These are phyloP conservation scores for Eurytoma californica DNA, from an alignment of 2,888 invertebrate species.

Conservation along the genomic window DNA sequence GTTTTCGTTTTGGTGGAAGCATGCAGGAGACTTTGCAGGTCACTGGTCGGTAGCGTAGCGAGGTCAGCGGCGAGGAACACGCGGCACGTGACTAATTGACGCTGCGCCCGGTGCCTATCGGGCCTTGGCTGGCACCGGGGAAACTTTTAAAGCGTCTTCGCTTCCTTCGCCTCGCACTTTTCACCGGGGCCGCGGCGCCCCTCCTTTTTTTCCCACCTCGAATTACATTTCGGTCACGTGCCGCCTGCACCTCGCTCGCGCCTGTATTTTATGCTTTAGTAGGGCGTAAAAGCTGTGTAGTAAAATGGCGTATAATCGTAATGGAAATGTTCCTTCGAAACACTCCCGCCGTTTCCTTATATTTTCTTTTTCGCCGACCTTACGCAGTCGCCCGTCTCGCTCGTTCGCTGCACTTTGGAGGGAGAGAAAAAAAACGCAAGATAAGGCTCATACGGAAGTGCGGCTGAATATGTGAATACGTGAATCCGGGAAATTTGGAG, in stretches of 20 bases:
- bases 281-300: slow-evolving; percentile 39
- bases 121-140: too few relatives aligned
- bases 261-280: slow-evolving; percentile 47
- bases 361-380: slow-evolving; percentile 5
- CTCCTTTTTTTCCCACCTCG: neutral
- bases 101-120: neutral
- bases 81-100: slow-evolving; percentile 40
- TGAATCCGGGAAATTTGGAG: neutral
- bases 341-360: slow-evolving; percentile 25
- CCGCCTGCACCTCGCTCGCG: slow-evolving; percentile 35
- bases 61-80: slow-evolving; percentile 36
- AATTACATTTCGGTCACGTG: slow-evolving; percentile 43
- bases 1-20: slow-evolving; percentile 38
- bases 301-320: slow-evolving; percentile 44
- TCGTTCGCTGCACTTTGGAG: neutral
- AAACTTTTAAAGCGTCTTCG: slow-evolving; percentile 7
- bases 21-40: slow-evolving; percentile 30
- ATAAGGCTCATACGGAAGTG: neutral
- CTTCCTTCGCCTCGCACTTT: neutral
- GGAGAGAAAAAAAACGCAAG: neutral
- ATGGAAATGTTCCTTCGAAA: slow-evolving; percentile 42
- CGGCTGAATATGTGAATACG: neutral
- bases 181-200: too few relatives aligned
- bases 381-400: slow-evolving; percentile 3
- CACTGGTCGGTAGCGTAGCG: slow-evolving; percentile 24